Conservation (phyloP, 2,888 invertebrate species). For the Eulithis prunata region DNA sequence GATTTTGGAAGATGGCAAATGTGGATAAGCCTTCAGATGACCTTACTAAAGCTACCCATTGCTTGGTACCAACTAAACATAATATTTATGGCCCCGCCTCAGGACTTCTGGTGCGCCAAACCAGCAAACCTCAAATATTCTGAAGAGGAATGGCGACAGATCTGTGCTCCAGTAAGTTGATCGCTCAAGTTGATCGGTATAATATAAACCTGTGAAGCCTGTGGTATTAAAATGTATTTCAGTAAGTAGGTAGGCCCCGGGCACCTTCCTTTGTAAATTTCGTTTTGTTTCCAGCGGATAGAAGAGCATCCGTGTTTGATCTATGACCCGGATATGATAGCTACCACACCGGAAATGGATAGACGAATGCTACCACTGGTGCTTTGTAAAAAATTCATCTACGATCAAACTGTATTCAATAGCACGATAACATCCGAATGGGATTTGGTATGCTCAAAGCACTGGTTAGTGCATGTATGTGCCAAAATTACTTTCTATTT, state of each 20-base stretch:
- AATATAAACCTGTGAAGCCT: too few relatives aligned
- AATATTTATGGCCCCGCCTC: constrained; percentile 85
- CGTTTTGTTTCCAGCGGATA: constrained; percentile 54
- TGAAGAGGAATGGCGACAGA: constrained; percentile 73
- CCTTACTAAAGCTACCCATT: constrained; percentile 83
- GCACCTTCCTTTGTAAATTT: not conserved
- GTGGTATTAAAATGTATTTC: too few relatives aligned
- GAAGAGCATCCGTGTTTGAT: constrained; percentile 73
- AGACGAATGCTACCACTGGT: constrained; percentile 64
- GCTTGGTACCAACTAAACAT: constrained; percentile 87
- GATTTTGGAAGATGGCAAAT: constrained; percentile 86
- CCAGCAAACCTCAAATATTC: constrained; percentile 58
- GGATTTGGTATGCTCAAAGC: constrained; percentile 85
- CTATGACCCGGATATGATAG: constrained; percentile 70
- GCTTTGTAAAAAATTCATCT: constrained; percentile 71
- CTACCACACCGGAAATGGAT: constrained; percentile 53
- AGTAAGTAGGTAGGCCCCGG: too few relatives aligned
- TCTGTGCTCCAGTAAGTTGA: constrained; percentile 67
- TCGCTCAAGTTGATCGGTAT: too few relatives aligned
- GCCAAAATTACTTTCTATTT: not conserved
- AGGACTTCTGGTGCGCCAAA: constrained; percentile 84
- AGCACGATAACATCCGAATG: constrained; percentile 87
- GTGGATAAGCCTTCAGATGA: constrained; percentile 79
- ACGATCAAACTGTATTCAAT: constrained; percentile 83
- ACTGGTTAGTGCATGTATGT: constrained; percentile 78